phyloP scores from a whole-genome alignment of 2,888 invertebrate species.

The Halocaridina rubra region DNA sequence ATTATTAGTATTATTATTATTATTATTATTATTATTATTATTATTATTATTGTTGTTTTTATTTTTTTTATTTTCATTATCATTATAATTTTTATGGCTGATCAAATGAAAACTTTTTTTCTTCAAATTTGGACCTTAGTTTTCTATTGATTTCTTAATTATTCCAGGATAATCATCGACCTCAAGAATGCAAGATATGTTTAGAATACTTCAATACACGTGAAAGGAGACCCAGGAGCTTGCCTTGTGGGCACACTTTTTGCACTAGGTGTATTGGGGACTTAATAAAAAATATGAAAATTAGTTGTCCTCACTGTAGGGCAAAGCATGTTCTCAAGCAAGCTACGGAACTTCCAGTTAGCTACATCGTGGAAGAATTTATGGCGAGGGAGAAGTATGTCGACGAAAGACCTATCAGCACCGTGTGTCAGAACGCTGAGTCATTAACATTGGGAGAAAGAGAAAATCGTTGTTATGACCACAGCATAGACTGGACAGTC shows the following conservation, averaged over 20 bases:
- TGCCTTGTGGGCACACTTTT: conserved; percentile 14
- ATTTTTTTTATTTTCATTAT: too few relatives aligned
- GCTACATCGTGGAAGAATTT: conserved; percentile 1
- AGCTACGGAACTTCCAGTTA: conserved; percentile 1
- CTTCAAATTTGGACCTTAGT: too few relatives aligned
- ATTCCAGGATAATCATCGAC: background rate
- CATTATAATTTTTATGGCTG: background rate
- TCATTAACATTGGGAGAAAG: too few relatives aligned
- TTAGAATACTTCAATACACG: background rate
- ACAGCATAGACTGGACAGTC: too few relatives aligned
- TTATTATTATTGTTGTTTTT: background rate
- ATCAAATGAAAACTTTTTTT: too few relatives aligned
- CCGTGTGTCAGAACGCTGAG: too few relatives aligned
- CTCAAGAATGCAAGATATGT: conserved; percentile 12
- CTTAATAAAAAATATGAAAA: background rate
- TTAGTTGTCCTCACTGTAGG: conserved; percentile 11
- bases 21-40: background rate
- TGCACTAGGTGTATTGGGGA: background rate
- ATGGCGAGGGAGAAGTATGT: background rate
- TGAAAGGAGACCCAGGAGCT: background rate
- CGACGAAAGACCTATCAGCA: too few relatives aligned
- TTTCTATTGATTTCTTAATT: too few relatives aligned
- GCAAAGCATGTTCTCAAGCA: background rate
- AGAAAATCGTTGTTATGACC: too few relatives aligned
- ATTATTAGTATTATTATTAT: background rate